Evolutionary conservation across 2,113 vertebrate genomes (phyloP).

Genomic region (Oplegnathus fasciatus): DNA sequence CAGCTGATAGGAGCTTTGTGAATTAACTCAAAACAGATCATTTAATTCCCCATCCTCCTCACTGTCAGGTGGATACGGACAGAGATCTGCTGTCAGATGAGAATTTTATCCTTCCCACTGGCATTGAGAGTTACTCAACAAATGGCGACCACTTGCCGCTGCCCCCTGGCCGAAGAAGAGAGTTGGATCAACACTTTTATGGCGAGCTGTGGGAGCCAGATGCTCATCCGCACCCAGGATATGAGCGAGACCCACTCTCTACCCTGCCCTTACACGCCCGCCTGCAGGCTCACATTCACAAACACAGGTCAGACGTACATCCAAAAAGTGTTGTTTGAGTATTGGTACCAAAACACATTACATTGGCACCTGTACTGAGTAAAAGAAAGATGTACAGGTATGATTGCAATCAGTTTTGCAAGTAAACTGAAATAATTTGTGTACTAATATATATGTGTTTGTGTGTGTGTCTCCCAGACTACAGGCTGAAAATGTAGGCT

Average conservation of each 20-base stretch:
- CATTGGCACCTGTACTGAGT: not conserved
- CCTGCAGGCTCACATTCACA: slow-evolving; percentile 84
- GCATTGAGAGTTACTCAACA: slow-evolving; percentile 83
- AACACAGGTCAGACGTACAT: slow-evolving; percentile 52
- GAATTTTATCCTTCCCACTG: slow-evolving; percentile 79
- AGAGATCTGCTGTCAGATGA: slow-evolving; percentile 77
- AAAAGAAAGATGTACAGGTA: not conserved
- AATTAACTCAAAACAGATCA: not conserved
- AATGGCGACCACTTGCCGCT: slow-evolving; percentile 87
- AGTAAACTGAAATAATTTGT: not conserved
- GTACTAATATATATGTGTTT: not conserved
- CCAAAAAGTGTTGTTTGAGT: not conserved
- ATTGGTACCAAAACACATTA: not conserved
- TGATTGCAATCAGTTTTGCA: not conserved
- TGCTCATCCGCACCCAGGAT: slow-evolving; percentile 31
- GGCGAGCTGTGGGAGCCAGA: slow-evolving; percentile 65
- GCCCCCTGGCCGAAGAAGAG: slow-evolving; percentile 75
- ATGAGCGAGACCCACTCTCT: slow-evolving; percentile 57
- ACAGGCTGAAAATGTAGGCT: slow-evolving; percentile 64
- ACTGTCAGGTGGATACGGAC: slow-evolving; percentile 48
- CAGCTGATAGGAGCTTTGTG: not conserved
- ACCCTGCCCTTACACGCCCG: slow-evolving; percentile 71
- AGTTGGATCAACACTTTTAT: slow-evolving; percentile 85
- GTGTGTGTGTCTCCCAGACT: slow-evolving; percentile 55
- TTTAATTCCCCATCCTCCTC: not conserved